Conservation (phyloP, 2,888 invertebrate genomes). For the Meiosimyza platycephala region DNA sequence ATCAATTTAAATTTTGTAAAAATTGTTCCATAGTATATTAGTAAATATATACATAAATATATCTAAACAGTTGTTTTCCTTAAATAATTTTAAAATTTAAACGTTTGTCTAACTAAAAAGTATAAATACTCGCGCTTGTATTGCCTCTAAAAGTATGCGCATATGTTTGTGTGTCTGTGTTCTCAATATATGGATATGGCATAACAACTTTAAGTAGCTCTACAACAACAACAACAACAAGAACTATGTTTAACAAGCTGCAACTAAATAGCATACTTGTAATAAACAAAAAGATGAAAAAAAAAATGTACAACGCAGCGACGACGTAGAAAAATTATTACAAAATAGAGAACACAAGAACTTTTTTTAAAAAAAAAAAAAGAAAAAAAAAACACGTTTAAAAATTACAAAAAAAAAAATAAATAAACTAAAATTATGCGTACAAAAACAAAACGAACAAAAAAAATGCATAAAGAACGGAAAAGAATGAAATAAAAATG, state of each 20-base stretch:
- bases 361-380: not conserved
- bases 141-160: too few relatives aligned
- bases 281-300: not conserved
- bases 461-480: slow-evolving; percentile 4
- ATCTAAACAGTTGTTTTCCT: too few relatives aligned
- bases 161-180: not conserved
- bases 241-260: not conserved
- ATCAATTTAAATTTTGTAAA: too few relatives aligned
- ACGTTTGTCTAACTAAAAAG: too few relatives aligned
- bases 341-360: slow-evolving; percentile 15
- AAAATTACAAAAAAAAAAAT: not conserved
- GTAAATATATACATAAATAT: too few relatives aligned
- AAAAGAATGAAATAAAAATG: slow-evolving; percentile 19
- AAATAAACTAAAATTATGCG: not conserved
- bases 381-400: not conserved
- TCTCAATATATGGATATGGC: not conserved
- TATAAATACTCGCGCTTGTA: too few relatives aligned
- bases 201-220: slow-evolving; percentile 21
- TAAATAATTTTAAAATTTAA: too few relatives aligned
- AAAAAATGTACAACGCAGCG: not conserved
- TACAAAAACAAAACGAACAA: slow-evolving; percentile 14
- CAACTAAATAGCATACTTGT: not conserved
- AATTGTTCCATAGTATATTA: too few relatives aligned
- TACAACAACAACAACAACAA: slow-evolving; percentile 14
- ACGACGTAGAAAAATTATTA: slow-evolving; percentile 7